These are phyloP conservation scores for Ophion ventricosus DNA, from an alignment of 2,888 invertebrate species.

Conservation along the genomic window DNA sequence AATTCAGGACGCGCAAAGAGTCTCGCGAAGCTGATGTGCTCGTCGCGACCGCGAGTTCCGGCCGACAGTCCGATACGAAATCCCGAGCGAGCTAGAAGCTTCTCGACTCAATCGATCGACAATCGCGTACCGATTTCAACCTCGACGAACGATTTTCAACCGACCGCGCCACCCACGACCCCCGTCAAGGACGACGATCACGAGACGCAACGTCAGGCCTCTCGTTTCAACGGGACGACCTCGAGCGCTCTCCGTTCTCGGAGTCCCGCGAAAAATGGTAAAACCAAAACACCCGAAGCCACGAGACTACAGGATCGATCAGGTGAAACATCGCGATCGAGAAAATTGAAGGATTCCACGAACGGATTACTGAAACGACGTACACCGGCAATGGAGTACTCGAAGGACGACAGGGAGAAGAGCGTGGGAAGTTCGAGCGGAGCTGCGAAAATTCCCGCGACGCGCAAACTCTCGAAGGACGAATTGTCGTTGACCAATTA, in stretches of 20 bases:
- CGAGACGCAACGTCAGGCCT: constrained; percentile 11
- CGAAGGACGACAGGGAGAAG: constrained; percentile 2
- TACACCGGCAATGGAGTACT: not conserved
- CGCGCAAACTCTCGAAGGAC: constrained; percentile 20
- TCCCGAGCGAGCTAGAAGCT: constrained; percentile 22
- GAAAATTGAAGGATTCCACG: not conserved
- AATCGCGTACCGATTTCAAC: constrained; percentile 27
- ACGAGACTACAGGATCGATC: not conserved
- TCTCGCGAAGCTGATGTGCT: not conserved
- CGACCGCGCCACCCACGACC: constrained; percentile 8
- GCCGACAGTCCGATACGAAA: constrained; percentile 33
- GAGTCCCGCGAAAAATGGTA: not conserved
- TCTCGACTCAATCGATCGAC: constrained; percentile 27
- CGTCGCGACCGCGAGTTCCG: not conserved
- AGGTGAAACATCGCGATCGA: not conserved
- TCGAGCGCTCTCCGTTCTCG: not conserved
- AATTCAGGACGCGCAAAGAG: not conserved
- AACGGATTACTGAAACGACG: constrained; percentile 9
- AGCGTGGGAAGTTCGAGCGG: not conserved
- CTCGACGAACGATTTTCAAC: constrained; percentile 22
- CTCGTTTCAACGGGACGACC: not conserved
- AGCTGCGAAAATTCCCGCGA: constrained; percentile 17
- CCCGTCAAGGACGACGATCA: constrained; percentile 17
- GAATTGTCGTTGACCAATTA: constrained; percentile 37
- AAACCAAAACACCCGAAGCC: not conserved